Conservation (phyloP, 2,888 invertebrate species). For the Meteorus cinctellus region DNA sequence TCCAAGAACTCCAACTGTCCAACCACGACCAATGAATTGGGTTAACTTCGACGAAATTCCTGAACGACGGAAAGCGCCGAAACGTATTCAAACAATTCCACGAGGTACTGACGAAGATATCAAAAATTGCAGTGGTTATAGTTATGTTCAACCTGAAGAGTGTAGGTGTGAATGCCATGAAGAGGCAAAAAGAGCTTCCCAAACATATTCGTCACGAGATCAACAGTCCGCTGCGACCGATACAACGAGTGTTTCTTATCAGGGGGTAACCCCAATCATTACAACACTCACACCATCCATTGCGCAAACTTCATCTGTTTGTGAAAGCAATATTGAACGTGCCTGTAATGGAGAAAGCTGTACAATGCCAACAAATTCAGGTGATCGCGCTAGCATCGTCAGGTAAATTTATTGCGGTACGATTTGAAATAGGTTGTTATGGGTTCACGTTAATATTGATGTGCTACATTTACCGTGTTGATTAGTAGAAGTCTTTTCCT, state of each 20-base stretch:
- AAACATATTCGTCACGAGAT: conserved; percentile 45
- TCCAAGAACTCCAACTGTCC: conserved; percentile 60
- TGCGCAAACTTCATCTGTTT: conserved; percentile 51
- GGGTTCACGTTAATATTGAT: conserved; percentile 15
- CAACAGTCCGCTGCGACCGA: conserved; percentile 4
- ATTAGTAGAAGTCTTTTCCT: conserved; percentile 69
- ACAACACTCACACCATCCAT: conserved; percentile 39
- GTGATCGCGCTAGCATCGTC: conserved; percentile 68
- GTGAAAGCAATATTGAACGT: conserved; percentile 62
- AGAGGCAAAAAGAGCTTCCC: conserved; percentile 68
- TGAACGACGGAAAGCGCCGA: conserved; percentile 86
- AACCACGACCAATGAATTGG: conserved; percentile 78
- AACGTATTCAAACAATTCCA: conserved; percentile 88
- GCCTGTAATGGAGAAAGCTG: conserved; percentile 64
- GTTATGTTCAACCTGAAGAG: conserved; percentile 90
- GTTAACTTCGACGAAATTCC: conserved; percentile 91
- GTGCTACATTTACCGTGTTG: conserved; percentile 58
- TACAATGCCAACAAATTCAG: conserved; percentile 56
- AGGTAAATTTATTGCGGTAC: conserved; percentile 68
- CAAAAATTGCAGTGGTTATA: conserved; percentile 74
- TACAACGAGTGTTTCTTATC: conserved; percentile 25
- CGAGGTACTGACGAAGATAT: conserved; percentile 72
- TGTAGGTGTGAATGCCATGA: conserved; percentile 92
- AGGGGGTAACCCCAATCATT: neutral
- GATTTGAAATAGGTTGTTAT: conserved; percentile 43